These are phyloP conservation scores for Sus scrofa DNA, from an alignment of 2,113 vertebrate genomes.

Conservation along the genomic window DNA sequence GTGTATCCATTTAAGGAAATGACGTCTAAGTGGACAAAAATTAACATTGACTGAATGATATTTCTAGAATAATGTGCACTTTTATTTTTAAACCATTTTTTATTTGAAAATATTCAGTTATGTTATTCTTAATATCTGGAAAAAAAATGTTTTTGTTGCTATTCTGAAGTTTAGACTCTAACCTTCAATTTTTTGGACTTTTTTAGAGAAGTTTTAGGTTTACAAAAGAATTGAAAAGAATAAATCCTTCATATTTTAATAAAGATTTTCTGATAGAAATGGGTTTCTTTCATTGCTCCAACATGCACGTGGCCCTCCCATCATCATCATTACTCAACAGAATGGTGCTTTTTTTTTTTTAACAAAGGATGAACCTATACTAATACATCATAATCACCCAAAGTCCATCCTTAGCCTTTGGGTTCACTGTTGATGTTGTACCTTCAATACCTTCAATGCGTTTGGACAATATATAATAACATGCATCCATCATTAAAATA, in stretches of 20 bases:
- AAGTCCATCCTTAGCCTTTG: background rate
- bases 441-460: background rate
- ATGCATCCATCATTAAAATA: background rate
- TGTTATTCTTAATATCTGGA: background rate
- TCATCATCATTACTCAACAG: background rate
- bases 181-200: background rate
- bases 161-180: background rate
- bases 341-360: background rate
- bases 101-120: background rate
- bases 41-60: background rate
- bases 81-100: background rate
- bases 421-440: background rate
- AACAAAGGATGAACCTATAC: background rate
- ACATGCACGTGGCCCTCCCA: fast-evolving
- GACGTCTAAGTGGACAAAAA: background rate
- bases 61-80: background rate
- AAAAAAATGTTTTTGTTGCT: background rate
- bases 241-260: background rate
- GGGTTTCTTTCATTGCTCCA: background rate
- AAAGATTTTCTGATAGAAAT: background rate
- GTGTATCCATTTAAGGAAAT: background rate
- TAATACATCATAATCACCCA: background rate
- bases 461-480: background rate
- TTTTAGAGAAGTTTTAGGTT: background rate
- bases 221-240: background rate